phyloP scores from a whole-genome alignment of 2,797 vertebrate species.

The Hypotaenidia philippensis region DNA sequence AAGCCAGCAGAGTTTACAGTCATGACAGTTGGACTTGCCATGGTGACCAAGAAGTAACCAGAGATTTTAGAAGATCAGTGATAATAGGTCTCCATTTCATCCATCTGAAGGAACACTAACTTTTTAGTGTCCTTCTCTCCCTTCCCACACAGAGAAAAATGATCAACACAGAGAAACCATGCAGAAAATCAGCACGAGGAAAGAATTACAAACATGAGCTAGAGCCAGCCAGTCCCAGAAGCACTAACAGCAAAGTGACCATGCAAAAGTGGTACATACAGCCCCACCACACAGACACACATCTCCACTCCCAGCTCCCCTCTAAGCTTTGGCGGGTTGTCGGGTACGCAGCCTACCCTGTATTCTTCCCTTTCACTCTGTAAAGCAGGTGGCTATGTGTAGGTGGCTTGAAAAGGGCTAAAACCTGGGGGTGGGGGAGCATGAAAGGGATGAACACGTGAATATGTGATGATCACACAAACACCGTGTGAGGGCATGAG shows the following conservation, averaged over 20 bases:
- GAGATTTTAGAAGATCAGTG: not conserved
- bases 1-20: not conserved
- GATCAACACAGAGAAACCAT: not conserved
- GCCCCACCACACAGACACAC: not conserved
- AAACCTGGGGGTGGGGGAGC: not conserved
- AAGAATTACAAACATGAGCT: not conserved
- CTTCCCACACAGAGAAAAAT: not conserved
- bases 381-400: not conserved
- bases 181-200: not conserved
- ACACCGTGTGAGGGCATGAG: not conserved
- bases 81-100: accelerated
- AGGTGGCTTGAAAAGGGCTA: not conserved
- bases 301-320: not conserved
- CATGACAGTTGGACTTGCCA: not conserved
- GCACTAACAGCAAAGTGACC: not conserved
- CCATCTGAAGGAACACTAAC: not conserved
- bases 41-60: not conserved
- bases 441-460: not conserved
- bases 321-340: not conserved
- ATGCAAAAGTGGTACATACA: not conserved
- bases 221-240: not conserved
- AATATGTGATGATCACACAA: not conserved
- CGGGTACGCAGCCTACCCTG: not conserved
- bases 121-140: not conserved
- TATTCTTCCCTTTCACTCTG: slow-evolving; percentile 27